A percentile compares a stretch with the other conserved stretches of the same genome.
Evolutionary conservation across 2,113 vertebrate species (phyloP).

Genomic region (Antennarius striatus): DNA sequence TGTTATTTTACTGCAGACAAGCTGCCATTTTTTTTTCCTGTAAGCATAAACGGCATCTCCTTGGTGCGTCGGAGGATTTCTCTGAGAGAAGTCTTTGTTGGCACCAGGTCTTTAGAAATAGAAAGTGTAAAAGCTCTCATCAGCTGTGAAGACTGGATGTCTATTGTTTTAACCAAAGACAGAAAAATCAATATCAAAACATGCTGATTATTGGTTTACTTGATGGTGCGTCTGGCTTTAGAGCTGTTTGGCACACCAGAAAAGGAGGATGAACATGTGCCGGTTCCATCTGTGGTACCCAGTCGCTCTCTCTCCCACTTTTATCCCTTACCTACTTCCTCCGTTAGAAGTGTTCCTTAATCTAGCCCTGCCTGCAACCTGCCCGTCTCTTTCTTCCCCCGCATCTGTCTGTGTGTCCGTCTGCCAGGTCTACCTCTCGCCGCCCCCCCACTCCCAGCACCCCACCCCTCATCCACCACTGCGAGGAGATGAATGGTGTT

Average conservation of each 20-base stretch:
- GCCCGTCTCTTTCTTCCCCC: slow-evolving; percentile 54
- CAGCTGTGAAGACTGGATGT: slow-evolving; percentile 15
- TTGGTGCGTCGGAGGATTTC: slow-evolving; percentile 8
- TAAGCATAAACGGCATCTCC: neutral
- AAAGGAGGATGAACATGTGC: slow-evolving; percentile 9
- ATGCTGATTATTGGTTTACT: slow-evolving; percentile 45
- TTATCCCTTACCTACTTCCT: slow-evolving; percentile 45
- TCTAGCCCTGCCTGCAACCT: slow-evolving; percentile 51
- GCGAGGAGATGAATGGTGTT: slow-evolving; percentile 81
- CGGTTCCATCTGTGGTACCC: slow-evolving; percentile 37
- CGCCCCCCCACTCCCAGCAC: slow-evolving; percentile 18
- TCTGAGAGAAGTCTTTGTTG: neutral
- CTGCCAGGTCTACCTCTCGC: slow-evolving; percentile 54
- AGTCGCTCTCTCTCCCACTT: slow-evolving; percentile 21
- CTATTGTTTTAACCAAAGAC: slow-evolving; percentile 22
- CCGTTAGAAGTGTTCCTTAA: slow-evolving; percentile 62
- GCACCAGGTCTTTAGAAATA: slow-evolving; percentile 11
- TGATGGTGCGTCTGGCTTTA: slow-evolving; percentile 37
- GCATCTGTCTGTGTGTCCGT: slow-evolving; percentile 61
- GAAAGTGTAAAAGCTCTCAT: slow-evolving; percentile 30
- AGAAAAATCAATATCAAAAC: slow-evolving; percentile 31
- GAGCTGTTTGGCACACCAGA: slow-evolving; percentile 29
- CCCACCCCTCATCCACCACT: slow-evolving; percentile 5
- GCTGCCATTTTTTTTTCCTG: too few species aligned
- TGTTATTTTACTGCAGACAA: too few species aligned